Conservation (phyloP, 2,888 invertebrate species). For the Formica aserva region DNA sequence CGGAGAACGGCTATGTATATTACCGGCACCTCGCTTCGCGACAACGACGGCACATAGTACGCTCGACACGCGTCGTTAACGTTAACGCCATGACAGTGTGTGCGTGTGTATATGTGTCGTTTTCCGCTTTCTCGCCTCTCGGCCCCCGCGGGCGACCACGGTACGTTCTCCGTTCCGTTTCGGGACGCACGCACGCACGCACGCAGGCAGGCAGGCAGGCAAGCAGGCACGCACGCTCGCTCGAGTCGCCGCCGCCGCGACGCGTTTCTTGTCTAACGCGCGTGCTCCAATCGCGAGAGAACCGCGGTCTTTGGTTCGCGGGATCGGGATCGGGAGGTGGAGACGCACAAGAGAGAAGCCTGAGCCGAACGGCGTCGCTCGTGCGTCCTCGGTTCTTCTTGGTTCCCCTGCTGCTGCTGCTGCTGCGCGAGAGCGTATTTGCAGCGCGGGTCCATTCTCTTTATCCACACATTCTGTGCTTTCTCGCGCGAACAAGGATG, state of each 20-base stretch:
- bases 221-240: not conserved
- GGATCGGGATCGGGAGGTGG: not conserved
- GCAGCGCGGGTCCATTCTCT: conserved; percentile 56
- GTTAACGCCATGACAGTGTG: conserved; percentile 34
- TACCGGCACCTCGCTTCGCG: conserved; percentile 44
- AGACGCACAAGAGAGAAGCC: not conserved
- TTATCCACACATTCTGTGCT: conserved; percentile 58
- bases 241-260: conserved; percentile 17
- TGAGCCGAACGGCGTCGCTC: conserved; percentile 3
- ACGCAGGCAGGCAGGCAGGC: conserved; percentile 7
- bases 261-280: conserved; percentile 32
- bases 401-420: not conserved
- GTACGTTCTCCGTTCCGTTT: not conserved
- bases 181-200: not conserved
- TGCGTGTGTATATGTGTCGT: not conserved
- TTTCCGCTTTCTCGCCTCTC: conserved; percentile 27
- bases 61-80: conserved; percentile 46
- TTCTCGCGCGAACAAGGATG: conserved; percentile 40
- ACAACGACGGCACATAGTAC: conserved; percentile 32
- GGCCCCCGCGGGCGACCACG: conserved; percentile 5
- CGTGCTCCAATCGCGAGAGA: conserved; percentile 73
- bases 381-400: not conserved
- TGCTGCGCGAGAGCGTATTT: not conserved
- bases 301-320: conserved; percentile 59
- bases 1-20: conserved; percentile 20